These are phyloP conservation scores for Prochilodus magdalenae DNA, from an alignment of 2,113 vertebrate genomes.

Conservation along the genomic window DNA sequence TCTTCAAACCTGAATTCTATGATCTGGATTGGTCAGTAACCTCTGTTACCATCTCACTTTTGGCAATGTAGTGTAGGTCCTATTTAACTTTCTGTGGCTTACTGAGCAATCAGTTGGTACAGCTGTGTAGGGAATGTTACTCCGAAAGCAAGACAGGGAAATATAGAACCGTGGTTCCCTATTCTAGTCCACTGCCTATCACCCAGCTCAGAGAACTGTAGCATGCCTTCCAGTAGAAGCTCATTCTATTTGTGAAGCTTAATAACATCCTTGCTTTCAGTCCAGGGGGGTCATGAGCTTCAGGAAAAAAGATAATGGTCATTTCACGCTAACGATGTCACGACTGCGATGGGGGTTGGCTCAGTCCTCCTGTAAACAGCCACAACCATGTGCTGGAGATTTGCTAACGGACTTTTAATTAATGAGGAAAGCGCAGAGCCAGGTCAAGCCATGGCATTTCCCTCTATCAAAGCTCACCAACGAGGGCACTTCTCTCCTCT, in stretches of 20 bases:
- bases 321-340: slow-evolving; percentile 23
- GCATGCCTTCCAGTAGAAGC: neutral
- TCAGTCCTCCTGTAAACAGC: neutral
- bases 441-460: slow-evolving; percentile 49
- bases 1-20: too few relatives aligned
- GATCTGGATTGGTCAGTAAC: too few relatives aligned
- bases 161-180: neutral
- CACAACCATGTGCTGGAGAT: slow-evolving; percentile 6
- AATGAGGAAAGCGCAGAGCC: slow-evolving; percentile 23
- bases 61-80: too few relatives aligned
- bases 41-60: too few relatives aligned
- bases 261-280: neutral
- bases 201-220: neutral
- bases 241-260: slow-evolving; percentile 1
- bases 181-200: neutral
- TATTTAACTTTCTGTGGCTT: too few relatives aligned
- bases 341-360: neutral
- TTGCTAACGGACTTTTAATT: slow-evolving; percentile 39
- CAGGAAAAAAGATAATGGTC: neutral
- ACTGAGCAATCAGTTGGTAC: too few relatives aligned
- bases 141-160: too few relatives aligned
- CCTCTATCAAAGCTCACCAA: slow-evolving; percentile 24
- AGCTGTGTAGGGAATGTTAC: too few relatives aligned
- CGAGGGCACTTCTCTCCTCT: neutral
- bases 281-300: neutral